Conservation (phyloP, 2,797 vertebrate species). For the Eremophila alpestris region DNA sequence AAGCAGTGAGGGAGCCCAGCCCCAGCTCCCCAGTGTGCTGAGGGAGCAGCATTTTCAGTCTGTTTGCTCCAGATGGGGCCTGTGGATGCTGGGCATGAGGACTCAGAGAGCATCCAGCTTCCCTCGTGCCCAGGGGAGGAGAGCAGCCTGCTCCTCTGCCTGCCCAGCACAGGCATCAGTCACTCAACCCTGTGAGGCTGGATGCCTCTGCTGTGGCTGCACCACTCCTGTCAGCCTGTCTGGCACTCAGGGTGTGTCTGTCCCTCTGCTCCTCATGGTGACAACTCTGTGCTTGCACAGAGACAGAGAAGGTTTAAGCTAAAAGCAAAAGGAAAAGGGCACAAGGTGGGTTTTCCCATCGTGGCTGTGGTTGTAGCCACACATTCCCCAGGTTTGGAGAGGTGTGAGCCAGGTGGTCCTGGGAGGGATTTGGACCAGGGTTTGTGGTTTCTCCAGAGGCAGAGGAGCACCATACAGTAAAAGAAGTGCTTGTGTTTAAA, state of each 20-base stretch:
- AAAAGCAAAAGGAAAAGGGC: not conserved
- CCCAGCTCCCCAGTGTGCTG: not conserved
- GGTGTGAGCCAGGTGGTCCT: not conserved
- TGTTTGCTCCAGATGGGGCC: not conserved
- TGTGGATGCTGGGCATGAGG: not conserved
- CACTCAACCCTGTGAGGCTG: not conserved
- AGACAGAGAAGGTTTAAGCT: not conserved
- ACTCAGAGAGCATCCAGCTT: not conserved
- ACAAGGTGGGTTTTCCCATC: not conserved
- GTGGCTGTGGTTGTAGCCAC: not conserved
- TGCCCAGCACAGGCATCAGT: not conserved
- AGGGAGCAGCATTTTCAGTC: not conserved
- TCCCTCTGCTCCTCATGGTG: not conserved
- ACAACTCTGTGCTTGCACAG: not conserved
- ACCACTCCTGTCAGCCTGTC: rapidly evolving
- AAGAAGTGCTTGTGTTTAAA: not conserved
- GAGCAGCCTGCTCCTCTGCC: not conserved
- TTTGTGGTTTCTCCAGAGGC: not conserved
- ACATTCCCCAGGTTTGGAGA: not conserved
- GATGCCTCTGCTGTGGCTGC: not conserved
- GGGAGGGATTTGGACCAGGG: not conserved
- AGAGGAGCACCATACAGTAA: not conserved
- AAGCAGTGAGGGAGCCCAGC: not conserved
- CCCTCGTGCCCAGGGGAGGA: not conserved
- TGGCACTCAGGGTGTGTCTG: rapidly evolving